A percentile compares a stretch with the other conserved stretches of the same genome.
These are phyloP conservation scores for Sinocyclocheilus maitianheensis DNA, from an alignment of 2,113 vertebrate species.

Conservation along the genomic window DNA sequence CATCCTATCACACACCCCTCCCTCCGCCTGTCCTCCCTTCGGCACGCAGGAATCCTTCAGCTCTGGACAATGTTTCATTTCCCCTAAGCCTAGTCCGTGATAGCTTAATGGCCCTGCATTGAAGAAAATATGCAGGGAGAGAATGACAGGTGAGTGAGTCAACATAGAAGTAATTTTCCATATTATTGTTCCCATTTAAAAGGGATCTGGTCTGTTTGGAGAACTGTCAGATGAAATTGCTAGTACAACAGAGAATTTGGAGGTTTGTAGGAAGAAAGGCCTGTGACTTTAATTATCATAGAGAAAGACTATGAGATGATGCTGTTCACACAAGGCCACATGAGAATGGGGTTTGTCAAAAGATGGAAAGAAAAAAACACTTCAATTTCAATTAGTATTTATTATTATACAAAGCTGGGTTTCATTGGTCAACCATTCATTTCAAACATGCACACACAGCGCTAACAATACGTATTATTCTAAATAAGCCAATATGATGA, in stretches of 20 bases:
- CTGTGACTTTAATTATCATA: conserved; percentile 7
- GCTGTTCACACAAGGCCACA: conserved; percentile 15
- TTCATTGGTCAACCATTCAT: conserved; percentile 25
- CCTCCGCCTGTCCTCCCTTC: conserved; percentile 67
- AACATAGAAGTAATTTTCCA: conserved; percentile 41
- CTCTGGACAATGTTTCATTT: conserved; percentile 81
- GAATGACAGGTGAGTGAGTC: conserved; percentile 32
- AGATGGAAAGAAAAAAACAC: conserved; percentile 2
- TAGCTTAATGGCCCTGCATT: conserved; percentile 73
- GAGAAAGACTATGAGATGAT: not conserved
- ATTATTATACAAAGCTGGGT: not conserved
- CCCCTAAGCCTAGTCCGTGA: conserved; percentile 74
- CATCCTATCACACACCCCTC: conserved; percentile 44
- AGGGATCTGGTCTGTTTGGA: conserved; percentile 20
- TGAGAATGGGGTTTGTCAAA: not conserved
- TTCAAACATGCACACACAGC: conserved; percentile 16
- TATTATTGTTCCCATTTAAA: conserved; percentile 37
- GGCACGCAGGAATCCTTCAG: conserved; percentile 71
- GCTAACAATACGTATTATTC: not conserved
- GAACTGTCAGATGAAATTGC: conserved; percentile 43
- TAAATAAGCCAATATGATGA: too few species aligned
- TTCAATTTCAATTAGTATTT: not conserved
- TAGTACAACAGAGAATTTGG: conserved; percentile 24
- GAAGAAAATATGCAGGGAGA: conserved; percentile 28
- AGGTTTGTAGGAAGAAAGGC: not conserved